A percentile compares a stretch with the other conserved stretches of the same genome.
Evolutionary conservation across 2,888 invertebrate genomes (phyloP).

Genomic region (Ellobium chinense): DNA sequence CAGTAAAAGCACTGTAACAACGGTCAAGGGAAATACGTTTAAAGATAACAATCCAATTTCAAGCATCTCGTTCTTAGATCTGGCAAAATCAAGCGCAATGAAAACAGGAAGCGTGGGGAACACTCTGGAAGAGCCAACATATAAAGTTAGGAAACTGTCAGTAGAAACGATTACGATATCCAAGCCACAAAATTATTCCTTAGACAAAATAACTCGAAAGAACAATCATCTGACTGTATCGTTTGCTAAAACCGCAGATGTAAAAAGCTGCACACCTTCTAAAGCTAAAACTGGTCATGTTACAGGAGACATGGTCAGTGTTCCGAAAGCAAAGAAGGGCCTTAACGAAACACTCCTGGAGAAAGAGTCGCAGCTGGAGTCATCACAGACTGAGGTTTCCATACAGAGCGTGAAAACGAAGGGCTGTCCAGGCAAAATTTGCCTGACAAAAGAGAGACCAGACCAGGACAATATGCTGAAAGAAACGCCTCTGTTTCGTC

Average conservation of each 20-base stretch:
- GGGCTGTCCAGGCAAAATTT: too few species aligned
- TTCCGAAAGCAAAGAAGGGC: neutral
- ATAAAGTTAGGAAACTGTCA: neutral
- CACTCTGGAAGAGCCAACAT: neutral
- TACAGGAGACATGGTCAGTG: neutral
- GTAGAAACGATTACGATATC: neutral
- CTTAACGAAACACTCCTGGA: constrained; percentile 14
- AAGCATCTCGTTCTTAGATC: neutral
- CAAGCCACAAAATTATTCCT: constrained; percentile 9
- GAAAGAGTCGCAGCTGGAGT: constrained; percentile 4
- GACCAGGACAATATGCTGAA: too few species aligned
- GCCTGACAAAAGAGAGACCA: too few species aligned
- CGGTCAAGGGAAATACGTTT: too few species aligned
- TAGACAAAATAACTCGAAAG: constrained; percentile 5
- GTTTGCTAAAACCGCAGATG: too few species aligned
- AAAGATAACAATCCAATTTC: too few species aligned
- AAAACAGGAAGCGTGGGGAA: neutral
- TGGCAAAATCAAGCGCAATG: neutral
- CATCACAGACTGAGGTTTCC: too few species aligned
- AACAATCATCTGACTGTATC: neutral
- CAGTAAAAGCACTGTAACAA: too few species aligned
- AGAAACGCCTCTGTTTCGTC: too few species aligned
- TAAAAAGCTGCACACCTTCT: too few species aligned
- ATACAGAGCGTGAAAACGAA: too few species aligned
- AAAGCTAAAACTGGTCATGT: too few species aligned